These are phyloP conservation scores for Bos indicus DNA, from an alignment of 2,113 vertebrate species.

Conservation along the genomic window DNA sequence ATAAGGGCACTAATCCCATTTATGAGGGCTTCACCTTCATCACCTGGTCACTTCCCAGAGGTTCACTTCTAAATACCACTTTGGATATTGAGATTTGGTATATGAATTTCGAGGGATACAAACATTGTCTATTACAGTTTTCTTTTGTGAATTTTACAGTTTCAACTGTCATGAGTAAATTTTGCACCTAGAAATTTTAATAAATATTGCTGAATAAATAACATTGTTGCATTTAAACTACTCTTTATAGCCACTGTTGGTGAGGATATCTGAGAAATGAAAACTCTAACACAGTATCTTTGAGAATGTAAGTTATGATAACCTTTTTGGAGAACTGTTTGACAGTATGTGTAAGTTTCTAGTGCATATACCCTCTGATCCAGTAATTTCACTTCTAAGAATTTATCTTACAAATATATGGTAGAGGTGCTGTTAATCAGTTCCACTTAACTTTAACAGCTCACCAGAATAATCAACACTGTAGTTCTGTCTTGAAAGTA, in stretches of 20 bases:
- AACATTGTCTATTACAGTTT: background rate
- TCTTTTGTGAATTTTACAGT: background rate
- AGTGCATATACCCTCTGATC: background rate
- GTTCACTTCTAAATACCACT: background rate
- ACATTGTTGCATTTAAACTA: background rate
- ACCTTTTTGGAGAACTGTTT: background rate
- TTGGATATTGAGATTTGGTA: background rate
- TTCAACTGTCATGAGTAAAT: background rate
- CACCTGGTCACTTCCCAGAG: background rate
- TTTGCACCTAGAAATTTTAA: background rate
- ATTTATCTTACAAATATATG: background rate
- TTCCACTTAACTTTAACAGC: background rate
- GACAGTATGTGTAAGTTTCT: background rate
- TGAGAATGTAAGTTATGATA: background rate
- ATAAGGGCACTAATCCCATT: background rate
- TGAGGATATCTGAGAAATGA: background rate
- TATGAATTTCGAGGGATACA: background rate
- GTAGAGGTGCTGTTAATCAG: background rate
- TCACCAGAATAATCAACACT: background rate
- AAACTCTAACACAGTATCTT: background rate
- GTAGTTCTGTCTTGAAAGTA: background rate
- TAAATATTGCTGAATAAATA: background rate
- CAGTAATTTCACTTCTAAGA: background rate
- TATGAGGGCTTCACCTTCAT: background rate
- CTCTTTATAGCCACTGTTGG: background rate